Conservation (phyloP, 2,797 vertebrate genomes). For the Dipus sagitta region DNA sequence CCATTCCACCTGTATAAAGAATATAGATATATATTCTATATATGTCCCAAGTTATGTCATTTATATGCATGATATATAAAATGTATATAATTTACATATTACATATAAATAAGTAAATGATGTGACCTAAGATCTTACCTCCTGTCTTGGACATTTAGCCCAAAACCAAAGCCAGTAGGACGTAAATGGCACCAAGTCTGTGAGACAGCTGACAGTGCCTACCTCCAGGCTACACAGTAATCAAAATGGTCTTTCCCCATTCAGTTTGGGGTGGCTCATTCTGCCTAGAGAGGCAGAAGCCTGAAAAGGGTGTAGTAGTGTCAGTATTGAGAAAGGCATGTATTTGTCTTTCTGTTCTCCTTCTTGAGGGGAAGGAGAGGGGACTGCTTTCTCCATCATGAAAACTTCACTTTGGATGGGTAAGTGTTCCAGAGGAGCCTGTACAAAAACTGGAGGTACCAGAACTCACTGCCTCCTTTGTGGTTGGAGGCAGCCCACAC, state of each 20-base stretch:
- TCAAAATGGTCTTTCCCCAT: background rate
- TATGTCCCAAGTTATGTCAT: background rate
- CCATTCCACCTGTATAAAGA: background rate
- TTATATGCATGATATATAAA: too few species aligned
- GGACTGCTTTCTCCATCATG: background rate
- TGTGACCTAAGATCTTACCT: background rate
- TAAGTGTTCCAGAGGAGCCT: background rate
- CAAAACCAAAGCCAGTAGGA: constrained; percentile 10
- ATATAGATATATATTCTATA: background rate
- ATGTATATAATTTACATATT: background rate
- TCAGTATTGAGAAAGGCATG: background rate
- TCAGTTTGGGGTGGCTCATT: background rate
- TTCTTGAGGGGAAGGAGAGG: background rate
- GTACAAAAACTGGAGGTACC: background rate
- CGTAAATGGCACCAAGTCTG: constrained; percentile 4
- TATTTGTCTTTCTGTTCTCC: constrained; percentile 6
- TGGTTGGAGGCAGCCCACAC: background rate
- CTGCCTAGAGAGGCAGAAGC: background rate
- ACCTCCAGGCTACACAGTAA: background rate
- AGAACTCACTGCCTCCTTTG: background rate
- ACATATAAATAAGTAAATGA: background rate
- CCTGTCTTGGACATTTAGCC: background rate
- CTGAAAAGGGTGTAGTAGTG: background rate
- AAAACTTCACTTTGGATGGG: background rate
- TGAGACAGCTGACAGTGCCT: background rate